Evolutionary conservation across 1,140 invertebrate species (phyloP).

Genomic region (Leptinotarsa undecemlineata): DNA sequence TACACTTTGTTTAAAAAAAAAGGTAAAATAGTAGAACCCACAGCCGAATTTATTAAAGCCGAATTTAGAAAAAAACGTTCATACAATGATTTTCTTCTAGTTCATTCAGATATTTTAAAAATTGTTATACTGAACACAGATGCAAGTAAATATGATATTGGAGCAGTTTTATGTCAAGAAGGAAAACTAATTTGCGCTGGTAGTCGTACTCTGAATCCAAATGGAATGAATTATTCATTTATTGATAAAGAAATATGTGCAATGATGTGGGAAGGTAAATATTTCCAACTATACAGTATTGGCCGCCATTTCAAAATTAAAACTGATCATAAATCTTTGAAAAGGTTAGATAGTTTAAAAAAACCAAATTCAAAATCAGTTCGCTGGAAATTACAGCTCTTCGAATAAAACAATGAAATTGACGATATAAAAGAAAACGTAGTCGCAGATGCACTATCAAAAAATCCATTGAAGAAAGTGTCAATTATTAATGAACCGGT

Average conservation of each 20-base stretch:
- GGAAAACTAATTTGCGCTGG: slow-evolving; percentile 18
- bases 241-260: neutral
- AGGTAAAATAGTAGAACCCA: slow-evolving; percentile 20
- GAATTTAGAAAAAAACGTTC: neutral
- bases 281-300: neutral
- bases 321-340: neutral
- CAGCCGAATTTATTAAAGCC: neutral
- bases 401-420: too few relatives aligned
- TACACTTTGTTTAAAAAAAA: neutral
- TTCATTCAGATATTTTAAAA: neutral
- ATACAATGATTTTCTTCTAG: neutral
- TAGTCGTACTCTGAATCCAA: slow-evolving; percentile 16
- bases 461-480: too few relatives aligned
- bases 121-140: slow-evolving; percentile 34
- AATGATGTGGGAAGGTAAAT: neutral
- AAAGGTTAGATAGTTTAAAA: too few relatives aligned
- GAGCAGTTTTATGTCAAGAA: slow-evolving; percentile 25
- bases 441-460: too few relatives aligned
- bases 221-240: slow-evolving; percentile 12
- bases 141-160: slow-evolving; percentile 18
- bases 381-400: too few relatives aligned
- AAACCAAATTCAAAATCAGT: too few relatives aligned
- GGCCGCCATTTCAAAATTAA: neutral
- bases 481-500: too few relatives aligned
- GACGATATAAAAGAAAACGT: too few relatives aligned